phyloP scores from a whole-genome alignment of 2,113 vertebrate species.

The Mormyrus lacerda region DNA sequence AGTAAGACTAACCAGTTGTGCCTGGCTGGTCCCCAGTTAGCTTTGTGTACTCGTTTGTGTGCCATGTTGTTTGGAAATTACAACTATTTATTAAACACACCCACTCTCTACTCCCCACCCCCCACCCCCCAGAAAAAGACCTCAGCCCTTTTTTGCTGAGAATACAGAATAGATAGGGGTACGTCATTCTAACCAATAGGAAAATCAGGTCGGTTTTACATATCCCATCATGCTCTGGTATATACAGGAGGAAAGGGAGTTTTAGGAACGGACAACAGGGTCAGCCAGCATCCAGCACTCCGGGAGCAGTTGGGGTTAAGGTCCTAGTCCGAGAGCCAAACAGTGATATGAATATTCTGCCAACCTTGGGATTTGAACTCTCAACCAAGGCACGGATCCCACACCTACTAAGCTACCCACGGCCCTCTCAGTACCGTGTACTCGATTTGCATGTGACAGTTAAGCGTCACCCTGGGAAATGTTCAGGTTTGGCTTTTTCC shows the following conservation, averaged over 20 bases:
- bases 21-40: neutral
- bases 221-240: neutral
- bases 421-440: neutral
- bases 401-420: neutral
- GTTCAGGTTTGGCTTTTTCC: neutral
- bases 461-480: neutral
- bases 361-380: neutral
- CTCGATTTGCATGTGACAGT: neutral
- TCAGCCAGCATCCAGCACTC: neutral
- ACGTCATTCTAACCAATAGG: neutral
- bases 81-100: neutral
- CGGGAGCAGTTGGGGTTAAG: neutral
- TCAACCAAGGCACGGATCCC: neutral
- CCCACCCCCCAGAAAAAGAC: neutral
- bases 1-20: neutral
- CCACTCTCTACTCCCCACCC: neutral
- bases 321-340: neutral
- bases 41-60: neutral
- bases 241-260: neutral
- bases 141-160: neutral
- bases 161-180: neutral
- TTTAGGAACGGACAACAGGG: neutral
- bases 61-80: neutral
- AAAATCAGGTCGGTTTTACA: neutral
- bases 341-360: neutral